Conservation (phyloP, 2,888 invertebrate genomes). For the Phytoseiulus persimilis region DNA sequence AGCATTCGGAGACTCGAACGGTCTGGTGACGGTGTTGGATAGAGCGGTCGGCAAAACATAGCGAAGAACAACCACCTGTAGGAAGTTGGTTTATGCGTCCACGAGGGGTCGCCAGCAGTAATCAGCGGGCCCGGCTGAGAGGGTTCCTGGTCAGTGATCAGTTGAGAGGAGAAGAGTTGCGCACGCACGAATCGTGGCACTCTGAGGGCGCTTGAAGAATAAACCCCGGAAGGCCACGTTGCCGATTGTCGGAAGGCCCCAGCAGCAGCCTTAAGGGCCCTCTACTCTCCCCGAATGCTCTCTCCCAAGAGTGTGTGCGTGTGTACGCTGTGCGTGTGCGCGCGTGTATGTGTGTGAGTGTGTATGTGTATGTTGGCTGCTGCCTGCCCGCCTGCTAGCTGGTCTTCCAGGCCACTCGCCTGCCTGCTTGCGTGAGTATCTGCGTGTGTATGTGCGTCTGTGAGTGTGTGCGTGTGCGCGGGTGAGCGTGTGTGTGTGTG, state of each 20-base stretch:
- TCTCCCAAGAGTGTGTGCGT: background rate
- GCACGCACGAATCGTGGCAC: background rate
- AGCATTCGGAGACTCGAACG: too few species aligned
- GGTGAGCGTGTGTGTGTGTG: background rate
- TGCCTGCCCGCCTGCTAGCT: too few species aligned
- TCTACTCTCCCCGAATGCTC: background rate
- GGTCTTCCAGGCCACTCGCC: too few species aligned
- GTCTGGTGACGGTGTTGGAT: too few species aligned
- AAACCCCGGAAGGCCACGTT: background rate
- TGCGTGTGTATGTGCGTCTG: background rate
- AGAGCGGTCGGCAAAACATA: background rate
- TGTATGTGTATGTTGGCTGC: too few species aligned
- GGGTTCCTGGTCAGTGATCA: background rate
- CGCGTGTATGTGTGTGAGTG: too few species aligned
- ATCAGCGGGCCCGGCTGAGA: background rate
- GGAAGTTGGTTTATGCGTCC: conserved; percentile 5
- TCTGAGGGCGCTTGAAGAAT: background rate
- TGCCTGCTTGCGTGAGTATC: background rate
- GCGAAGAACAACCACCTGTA: conserved; percentile 31
- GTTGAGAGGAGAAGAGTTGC: background rate
- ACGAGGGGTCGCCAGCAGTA: conserved; percentile 13
- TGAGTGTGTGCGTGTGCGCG: background rate
- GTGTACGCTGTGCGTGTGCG: too few species aligned
- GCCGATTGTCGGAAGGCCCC: background rate
- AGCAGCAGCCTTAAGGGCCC: background rate